phyloP scores from a whole-genome alignment of 92 coral and sea anemone species.

The Diadumene lineata region DNA sequence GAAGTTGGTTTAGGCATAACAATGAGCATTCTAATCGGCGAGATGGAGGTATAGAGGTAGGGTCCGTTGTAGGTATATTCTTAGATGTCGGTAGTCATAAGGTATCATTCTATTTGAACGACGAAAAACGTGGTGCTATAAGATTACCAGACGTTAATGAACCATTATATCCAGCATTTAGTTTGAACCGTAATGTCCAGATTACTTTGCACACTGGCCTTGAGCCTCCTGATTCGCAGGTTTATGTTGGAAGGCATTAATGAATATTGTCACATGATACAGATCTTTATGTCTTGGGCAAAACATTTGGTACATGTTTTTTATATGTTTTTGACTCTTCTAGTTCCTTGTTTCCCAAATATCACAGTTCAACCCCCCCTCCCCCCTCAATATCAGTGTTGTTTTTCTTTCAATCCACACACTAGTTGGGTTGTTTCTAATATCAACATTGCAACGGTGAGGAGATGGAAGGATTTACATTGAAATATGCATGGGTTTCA shows the following conservation, averaged over 20 bases:
- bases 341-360: too few relatives aligned
- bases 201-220: slow-evolving; percentile 88
- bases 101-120: slow-evolving; percentile 91
- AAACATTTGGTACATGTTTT: too few relatives aligned
- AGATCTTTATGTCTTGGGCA: not conserved
- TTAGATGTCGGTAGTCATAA: slow-evolving; percentile 66
- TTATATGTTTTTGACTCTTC: too few relatives aligned
- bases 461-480: too few relatives aligned
- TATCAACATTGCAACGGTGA: too few relatives aligned
- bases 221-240: slow-evolving; percentile 72
- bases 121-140: slow-evolving; percentile 86
- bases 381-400: too few relatives aligned
- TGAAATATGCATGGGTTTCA: too few relatives aligned
- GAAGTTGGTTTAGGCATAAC: slow-evolving; percentile 98
- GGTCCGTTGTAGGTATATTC: slow-evolving; percentile 85
- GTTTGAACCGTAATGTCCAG: slow-evolving; percentile 91
- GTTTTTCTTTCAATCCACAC: too few relatives aligned
- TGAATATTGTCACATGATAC: not conserved
- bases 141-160: slow-evolving; percentile 70
- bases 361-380: too few relatives aligned
- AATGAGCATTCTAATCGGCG: slow-evolving; percentile 97
- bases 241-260: slow-evolving; percentile 3
- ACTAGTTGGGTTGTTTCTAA: too few relatives aligned
- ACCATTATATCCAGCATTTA: slow-evolving; percentile 89
- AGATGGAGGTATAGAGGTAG: slow-evolving; percentile 92